phyloP scores from a whole-genome alignment of 2,797 vertebrate genomes.

The Heteromormyrus szaboi region DNA sequence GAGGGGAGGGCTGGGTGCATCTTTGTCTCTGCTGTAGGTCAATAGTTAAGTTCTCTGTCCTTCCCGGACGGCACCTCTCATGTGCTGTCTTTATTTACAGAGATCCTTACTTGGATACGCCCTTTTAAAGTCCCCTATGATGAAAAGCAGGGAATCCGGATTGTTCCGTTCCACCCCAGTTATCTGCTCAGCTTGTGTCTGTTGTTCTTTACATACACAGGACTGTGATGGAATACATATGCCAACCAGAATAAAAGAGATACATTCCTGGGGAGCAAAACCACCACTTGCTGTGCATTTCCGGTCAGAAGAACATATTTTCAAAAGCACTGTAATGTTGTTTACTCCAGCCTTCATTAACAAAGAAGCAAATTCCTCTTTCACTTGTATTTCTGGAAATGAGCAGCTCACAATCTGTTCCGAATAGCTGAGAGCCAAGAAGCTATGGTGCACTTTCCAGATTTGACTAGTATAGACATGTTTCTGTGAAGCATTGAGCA shows the following conservation, averaged over 20 bases:
- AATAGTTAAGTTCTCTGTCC: not conserved
- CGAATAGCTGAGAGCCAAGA: not conserved
- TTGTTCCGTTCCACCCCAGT: not conserved
- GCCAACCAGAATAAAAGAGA: not conserved
- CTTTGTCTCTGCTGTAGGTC: not conserved
- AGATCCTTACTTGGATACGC: not conserved
- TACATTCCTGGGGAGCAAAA: not conserved
- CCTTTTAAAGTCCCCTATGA: not conserved
- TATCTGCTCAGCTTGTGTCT: not conserved
- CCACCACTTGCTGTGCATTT: not conserved
- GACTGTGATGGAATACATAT: not conserved
- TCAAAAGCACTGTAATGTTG: not conserved
- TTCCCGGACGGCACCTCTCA: not conserved
- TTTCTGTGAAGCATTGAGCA: not conserved
- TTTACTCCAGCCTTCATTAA: not conserved
- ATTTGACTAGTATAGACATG: not conserved
- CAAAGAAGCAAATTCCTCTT: not conserved
- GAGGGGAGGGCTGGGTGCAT: not conserved
- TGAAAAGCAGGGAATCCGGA: not conserved
- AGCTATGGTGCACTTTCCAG: not conserved
- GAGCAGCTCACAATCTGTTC: not conserved
- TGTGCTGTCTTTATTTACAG: not conserved
- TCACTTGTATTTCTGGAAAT: not conserved
- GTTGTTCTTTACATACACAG: not conserved
- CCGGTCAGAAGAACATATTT: not conserved